phyloP scores from a whole-genome alignment of 2,113 vertebrate species.

The Tragelaphus imberbis region DNA sequence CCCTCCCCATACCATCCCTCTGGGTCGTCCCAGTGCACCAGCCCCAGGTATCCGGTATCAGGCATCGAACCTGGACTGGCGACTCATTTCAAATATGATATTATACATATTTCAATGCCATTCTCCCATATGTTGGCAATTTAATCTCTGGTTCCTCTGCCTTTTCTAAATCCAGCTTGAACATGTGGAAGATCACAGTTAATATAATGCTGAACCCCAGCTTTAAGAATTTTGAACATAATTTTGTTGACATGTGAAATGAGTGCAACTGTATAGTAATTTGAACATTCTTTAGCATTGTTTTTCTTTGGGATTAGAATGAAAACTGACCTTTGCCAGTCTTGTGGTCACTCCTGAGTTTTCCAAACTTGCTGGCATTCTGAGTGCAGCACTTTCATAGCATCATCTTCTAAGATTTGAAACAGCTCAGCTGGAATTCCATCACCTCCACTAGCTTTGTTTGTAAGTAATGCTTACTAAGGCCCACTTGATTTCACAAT shows the following conservation, averaged over 20 bases:
- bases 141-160: not conserved
- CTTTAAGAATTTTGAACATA: not conserved
- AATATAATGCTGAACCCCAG: not conserved
- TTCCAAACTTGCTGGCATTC: not conserved
- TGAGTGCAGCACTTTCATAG: not conserved
- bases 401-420: not conserved
- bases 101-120: too few relatives aligned
- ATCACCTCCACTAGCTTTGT: not conserved
- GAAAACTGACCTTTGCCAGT: not conserved
- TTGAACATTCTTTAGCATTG: not conserved
- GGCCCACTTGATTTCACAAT: not conserved
- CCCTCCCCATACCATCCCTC: too few relatives aligned
- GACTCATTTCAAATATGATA: too few relatives aligned
- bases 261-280: not conserved
- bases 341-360: not conserved
- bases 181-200: not conserved
- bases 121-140: not conserved
- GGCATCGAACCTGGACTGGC: too few relatives aligned
- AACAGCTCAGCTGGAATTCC: not conserved
- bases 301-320: not conserved
- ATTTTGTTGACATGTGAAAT: not conserved
- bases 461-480: not conserved
- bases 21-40: too few relatives aligned
- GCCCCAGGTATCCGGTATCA: too few relatives aligned
- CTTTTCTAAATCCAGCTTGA: not conserved